These are phyloP conservation scores for Hyposoter dolosus DNA, from an alignment of 2,888 invertebrate species.

Conservation along the genomic window DNA sequence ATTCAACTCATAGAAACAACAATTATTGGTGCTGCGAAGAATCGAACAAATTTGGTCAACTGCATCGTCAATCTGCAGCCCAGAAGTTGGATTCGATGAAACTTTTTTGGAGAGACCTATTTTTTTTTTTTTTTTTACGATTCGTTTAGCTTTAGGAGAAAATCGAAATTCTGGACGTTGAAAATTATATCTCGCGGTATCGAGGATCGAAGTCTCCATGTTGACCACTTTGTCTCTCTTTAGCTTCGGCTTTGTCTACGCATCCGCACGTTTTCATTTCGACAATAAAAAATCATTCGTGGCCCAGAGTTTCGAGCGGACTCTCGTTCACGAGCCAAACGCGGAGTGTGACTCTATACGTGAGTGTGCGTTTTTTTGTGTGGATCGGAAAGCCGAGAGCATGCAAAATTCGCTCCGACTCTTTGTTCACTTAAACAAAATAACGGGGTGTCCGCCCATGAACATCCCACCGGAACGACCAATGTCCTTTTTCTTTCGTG, in stretches of 20 bases:
- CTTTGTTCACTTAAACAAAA: conserved; percentile 64
- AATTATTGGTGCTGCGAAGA: not conserved
- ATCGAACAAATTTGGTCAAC: no score
- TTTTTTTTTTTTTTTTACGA: not conserved
- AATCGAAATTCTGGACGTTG: not conserved
- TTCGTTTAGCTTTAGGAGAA: not conserved
- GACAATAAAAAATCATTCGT: conserved; percentile 63
- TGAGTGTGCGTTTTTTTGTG: conserved; percentile 12
- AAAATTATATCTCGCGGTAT: not conserved
- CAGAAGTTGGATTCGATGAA: not conserved
- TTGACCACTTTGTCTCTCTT: not conserved
- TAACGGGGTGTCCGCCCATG: conserved; percentile 59
- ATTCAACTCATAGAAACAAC: not conserved
- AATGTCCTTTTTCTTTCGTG: conserved; percentile 27
- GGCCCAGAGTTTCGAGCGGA: conserved; percentile 24
- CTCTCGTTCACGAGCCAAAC: conserved; percentile 38
- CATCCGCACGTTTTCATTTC: conserved; percentile 48
- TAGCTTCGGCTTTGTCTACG: not conserved
- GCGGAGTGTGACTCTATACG: not conserved
- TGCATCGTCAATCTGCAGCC: no score
- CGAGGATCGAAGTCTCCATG: not conserved
- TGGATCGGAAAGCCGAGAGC: conserved; percentile 16
- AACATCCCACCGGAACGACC: conserved; percentile 51
- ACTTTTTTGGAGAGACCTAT: not conserved
- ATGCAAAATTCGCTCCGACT: conserved; percentile 28